Base-by-base conservation (phyloP, 2,113 vertebrate species). In the Balaeniceps rex region DNA sequence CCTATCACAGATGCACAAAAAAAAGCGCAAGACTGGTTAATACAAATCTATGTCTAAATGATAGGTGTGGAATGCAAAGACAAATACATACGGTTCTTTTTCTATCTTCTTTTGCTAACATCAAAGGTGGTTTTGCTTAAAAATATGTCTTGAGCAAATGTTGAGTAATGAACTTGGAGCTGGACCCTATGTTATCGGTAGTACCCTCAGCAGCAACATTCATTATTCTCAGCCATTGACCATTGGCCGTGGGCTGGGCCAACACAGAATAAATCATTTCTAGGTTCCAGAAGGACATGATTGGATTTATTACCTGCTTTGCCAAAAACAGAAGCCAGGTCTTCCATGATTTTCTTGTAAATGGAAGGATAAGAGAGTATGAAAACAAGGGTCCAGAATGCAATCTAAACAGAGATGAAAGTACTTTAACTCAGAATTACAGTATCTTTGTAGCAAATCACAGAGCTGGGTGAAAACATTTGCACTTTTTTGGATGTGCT, bases 351-450 rank as follows among this genome's bases (percentile, higher is more conserved):
- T 47, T 96, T 97, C 97, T 93, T 94, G 87, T 99, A 97, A 91
- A 98, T 63, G 26, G 69, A 55, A 60, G 98, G 98, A 14, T 97
- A 88, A 69, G 98, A 98, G 9, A 99, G 92, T 83, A 99, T 94
- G 94, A 98, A 98, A 33, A 84, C 97, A 75, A 99, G 87, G 7
- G 98, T 98, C 99, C 99, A 99, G 92, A 98, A 98, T 5, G 98
- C 93, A 91, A 98, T 54, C 98, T 99, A 61, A 95, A 97, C 60
- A 96, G 84, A 93, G 24, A 93, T 34, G 51, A 54, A 85, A 96
- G 80, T 84, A 76, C 49, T 68, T 83, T 11, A 71, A 23, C 42
- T 91, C 34, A 76, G 64, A 64, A 91, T n/a, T 36, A 34, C 86
- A 93, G 9, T 15, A 31, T 51, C 19, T 70, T 89, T 79, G 65